Conservation (phyloP, 2,888 invertebrate species). For the Anagyrus pseudococci region DNA sequence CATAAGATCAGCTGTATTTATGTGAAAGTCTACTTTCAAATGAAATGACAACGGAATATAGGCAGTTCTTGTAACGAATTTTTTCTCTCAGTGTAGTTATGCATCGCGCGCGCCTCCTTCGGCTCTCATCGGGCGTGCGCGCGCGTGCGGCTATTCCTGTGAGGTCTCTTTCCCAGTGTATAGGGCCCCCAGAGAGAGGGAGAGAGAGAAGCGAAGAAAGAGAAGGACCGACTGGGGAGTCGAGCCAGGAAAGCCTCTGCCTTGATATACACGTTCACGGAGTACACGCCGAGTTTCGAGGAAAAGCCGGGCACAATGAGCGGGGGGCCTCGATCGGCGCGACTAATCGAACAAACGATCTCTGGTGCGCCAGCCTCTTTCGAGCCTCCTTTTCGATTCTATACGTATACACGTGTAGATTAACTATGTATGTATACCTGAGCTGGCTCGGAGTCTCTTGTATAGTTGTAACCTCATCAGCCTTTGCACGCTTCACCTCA, state of each 20-base stretch:
- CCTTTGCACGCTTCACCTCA: too few relatives aligned
- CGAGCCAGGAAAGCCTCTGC: background rate
- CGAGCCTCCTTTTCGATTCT: background rate
- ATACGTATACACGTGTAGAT: background rate
- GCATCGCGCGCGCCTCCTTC: constrained; percentile 47
- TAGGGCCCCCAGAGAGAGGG: constrained; percentile 2
- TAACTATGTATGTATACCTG: too few relatives aligned
- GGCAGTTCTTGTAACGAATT: too few relatives aligned
- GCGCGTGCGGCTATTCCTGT: constrained; percentile 13
- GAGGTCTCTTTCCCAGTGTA: constrained; percentile 30
- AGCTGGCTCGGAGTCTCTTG: too few relatives aligned
- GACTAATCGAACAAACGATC: constrained; percentile 57
- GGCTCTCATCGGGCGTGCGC: constrained; percentile 28
- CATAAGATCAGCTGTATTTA: too few relatives aligned
- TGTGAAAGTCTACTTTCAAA: too few relatives aligned
- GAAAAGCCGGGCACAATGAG: background rate
- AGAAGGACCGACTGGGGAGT: background rate
- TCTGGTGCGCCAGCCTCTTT: constrained; percentile 34
- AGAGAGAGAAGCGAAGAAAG: background rate
- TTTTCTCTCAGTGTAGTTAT: too few relatives aligned
- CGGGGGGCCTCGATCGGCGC: constrained; percentile 50
- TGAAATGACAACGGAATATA: too few relatives aligned
- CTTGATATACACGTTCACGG: constrained; percentile 20
- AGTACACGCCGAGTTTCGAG: constrained; percentile 32
- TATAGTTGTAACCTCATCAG: too few relatives aligned